Evolutionary conservation across 2,113 vertebrate species (phyloP).

Genomic region (Pterocles gutturalis): DNA sequence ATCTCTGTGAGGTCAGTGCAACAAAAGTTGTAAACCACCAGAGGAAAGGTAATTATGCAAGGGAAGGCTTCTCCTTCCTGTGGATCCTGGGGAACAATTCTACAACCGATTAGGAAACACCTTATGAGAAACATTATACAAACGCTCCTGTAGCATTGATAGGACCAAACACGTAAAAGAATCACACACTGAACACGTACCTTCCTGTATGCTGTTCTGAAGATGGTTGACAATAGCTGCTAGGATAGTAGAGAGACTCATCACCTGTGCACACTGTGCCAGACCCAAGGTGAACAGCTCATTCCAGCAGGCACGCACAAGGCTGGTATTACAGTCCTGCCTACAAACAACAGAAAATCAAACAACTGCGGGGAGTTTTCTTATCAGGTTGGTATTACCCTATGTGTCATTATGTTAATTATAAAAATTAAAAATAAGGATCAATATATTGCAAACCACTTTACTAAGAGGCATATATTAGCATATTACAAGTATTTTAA

Average conservation of each 20-base stretch:
- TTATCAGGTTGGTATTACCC: background rate
- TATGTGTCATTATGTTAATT: background rate
- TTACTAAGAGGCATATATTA: background rate
- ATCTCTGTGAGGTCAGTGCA: background rate
- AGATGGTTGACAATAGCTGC: constrained; percentile 97
- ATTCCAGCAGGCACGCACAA: constrained; percentile 97
- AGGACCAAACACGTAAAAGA: background rate
- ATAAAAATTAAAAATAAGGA: background rate
- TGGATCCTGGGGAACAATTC: background rate
- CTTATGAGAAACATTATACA: background rate
- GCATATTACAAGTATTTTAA: background rate
- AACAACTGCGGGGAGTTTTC: background rate
- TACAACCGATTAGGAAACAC: background rate
- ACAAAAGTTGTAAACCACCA: background rate
- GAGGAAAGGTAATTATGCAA: background rate
- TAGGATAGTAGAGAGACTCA: constrained; percentile 97
- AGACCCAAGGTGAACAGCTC: constrained; percentile 97
- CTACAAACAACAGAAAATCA: constrained; percentile 68
- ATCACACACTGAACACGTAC: constrained; percentile 70
- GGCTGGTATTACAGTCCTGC: constrained; percentile 94
- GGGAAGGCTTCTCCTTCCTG: background rate
- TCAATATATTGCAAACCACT: background rate
- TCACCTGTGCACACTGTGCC: constrained; percentile 95
- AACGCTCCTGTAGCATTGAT: background rate
- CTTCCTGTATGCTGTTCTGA: constrained; percentile 96